Evolutionary conservation across 2,797 vertebrate genomes (phyloP).

Genomic region (Enteromius afrohamiltoni): DNA sequence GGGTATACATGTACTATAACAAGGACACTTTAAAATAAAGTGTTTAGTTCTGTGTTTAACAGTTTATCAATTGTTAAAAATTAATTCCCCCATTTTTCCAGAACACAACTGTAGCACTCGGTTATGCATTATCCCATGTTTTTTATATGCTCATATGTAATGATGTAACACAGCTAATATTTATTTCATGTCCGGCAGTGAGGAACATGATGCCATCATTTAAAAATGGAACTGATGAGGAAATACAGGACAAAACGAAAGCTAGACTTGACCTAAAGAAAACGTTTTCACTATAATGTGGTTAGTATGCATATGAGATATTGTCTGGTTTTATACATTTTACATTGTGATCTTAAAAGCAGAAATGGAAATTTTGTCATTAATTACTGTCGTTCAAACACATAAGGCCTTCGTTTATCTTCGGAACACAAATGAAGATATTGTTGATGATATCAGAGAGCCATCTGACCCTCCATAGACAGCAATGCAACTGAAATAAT

Average conservation of each 20-base stretch:
- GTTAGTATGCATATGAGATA: background rate
- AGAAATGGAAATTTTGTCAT: too few relatives aligned
- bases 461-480: too few relatives aligned
- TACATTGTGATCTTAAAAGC: background rate
- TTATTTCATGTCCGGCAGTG: conserved; percentile 73
- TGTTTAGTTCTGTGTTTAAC: background rate
- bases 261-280: background rate
- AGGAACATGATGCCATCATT: conserved; percentile 85
- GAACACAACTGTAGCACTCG: background rate
- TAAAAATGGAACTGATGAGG: conserved; percentile 61
- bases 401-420: too few relatives aligned
- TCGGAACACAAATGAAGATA: too few relatives aligned
- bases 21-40: background rate
- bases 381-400: too few relatives aligned
- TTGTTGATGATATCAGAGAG: too few relatives aligned
- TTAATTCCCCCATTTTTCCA: background rate
- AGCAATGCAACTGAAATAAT: too few relatives aligned
- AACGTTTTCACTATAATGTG: too few relatives aligned
- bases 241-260: background rate
- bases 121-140: background rate
- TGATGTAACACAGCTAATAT: background rate
- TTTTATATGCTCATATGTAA: conserved; percentile 4
- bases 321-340: background rate
- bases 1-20: too few relatives aligned
- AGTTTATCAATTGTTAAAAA: background rate